Evolutionary conservation across 2,797 vertebrate species (phyloP), one percentile per base, ranked within the genome.

Genomic region (Pterois miles): DNA sequence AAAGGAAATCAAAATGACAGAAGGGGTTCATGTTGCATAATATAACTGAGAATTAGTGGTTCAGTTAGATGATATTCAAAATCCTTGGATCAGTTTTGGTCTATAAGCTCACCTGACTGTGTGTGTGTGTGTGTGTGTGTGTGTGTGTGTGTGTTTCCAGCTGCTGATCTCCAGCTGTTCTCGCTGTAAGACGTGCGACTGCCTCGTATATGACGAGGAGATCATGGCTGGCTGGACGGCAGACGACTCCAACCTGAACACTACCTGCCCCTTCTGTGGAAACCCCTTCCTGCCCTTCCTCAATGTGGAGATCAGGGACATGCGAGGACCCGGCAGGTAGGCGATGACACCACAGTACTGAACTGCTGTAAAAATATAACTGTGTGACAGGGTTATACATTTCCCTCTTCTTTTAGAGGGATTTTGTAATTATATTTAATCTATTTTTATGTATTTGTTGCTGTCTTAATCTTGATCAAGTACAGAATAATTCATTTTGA

Each of bases 141-240:
- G 52, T 68, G 25, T 43, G 11, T 48, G 3, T 40, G 3, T 84
- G 27, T 74, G 18, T 69, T 8, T 83, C 63, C 81, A 96, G 98
- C 96, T 99, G 80, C 95, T 98, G 84, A 99, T 99, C 91, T 99
- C 98, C 46, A 99, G 98, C 91, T 99, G 98, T 54, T 99, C 98
- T 1, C 96, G 96, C 13, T 99, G 98, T 89, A 97, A 96, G 86
- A 98, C 98, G 0, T 99, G 98, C 56, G 97, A 99, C 76, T 97
- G 97, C 63, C 95, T 99, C 66, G 98, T 99, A 50, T 99, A 99
- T 0, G 98, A 99, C n/a, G 98, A 99, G 89, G 98, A 99, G 91
- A 99, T 99, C 91, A 99, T 99, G 98, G 98, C 98, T 2, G 98
- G 98, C 54, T 99, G 98, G 98, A 99, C 97, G 4, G 98, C 98